phyloP scores from a whole-genome alignment of 2,113 vertebrate species.

The Tragelaphus buxtoni region DNA sequence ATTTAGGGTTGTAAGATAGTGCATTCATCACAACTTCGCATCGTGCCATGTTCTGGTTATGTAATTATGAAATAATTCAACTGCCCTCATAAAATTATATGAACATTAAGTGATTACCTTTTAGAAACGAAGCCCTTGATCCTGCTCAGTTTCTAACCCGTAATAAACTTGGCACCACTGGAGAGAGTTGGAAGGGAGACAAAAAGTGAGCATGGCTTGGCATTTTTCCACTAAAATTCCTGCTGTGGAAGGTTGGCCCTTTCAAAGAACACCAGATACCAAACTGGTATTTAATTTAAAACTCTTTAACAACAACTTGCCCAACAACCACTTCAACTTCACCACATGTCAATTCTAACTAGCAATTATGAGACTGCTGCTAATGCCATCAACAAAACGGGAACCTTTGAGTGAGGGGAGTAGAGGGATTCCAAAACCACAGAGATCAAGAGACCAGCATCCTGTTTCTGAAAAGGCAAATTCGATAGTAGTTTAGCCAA shows the following conservation, averaged over 20 bases:
- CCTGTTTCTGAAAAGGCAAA: background rate
- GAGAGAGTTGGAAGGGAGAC: conserved; percentile 37
- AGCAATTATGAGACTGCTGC: conserved; percentile 41
- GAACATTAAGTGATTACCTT: conserved; percentile 48
- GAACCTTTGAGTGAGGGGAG: background rate
- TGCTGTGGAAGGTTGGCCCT: conserved; percentile 57
- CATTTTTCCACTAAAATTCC: conserved; percentile 36
- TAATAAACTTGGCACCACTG: conserved; percentile 43
- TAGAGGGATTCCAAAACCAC: background rate
- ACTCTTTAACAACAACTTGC: conserved; percentile 27
- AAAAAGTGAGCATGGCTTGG: background rate
- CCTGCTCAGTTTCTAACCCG: background rate
- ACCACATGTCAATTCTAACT: conserved; percentile 18
- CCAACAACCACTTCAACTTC: conserved; percentile 40
- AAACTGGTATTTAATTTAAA: conserved; percentile 59
- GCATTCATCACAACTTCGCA: background rate
- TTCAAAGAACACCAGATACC: conserved; percentile 31
- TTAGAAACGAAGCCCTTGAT: conserved; percentile 34
- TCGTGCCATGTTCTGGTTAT: conserved; percentile 15
- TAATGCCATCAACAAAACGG: conserved; percentile 8
- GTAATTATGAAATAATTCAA: conserved; percentile 58
- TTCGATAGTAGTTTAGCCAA: background rate
- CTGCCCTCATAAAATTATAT: conserved; percentile 33
- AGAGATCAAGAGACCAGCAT: background rate
- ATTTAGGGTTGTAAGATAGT: background rate